Base-by-base conservation (phyloP, 2,797 vertebrate genomes). In the Ctenopoma multispine region DNA sequence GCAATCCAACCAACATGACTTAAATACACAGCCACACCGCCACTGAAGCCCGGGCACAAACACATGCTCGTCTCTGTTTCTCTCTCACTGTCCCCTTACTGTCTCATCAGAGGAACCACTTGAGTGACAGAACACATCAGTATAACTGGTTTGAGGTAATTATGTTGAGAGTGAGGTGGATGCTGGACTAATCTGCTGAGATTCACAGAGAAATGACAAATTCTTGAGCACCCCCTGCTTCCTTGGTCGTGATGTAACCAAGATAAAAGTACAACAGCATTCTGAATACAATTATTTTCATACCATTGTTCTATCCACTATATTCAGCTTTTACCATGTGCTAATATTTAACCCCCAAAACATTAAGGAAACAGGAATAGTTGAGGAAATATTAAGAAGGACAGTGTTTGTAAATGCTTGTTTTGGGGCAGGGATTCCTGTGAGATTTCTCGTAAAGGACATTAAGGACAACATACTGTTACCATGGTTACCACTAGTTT, bases 141-240 rank as follows among this genome's bases (percentile, higher is more conserved):
- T 65, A 48, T 65, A 70, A 85, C 79, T 69, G 84, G 71, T 84
- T 61, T 24, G 61, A 55, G 56, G 78, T 82, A 83, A 90, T 89
- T 89, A 88, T 65, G 44, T 15, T 43, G 59, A 83, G 77, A 82
- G 65, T 31, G 68, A 79, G 65, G 67, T 80, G 69, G 66, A 84
- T 70, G 80, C 60, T 47, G 54, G 63, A 67, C 58, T 83, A 72
- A 87, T 89, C 75, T 64, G 36, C 59, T 49, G 66, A 83, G 53
- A 80, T 77, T 68, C 64, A 29, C 17, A 10, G 23, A 74, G 70
- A 44, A 65, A 75, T 61, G 54, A 46, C 70, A 77, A 64, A 57
- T 17, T 51, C 17, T 17, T 3, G n/a, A 71, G 23, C 48, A 59
- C 41, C 41, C 11, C 53, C 13, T 43, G 27, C 36, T 17, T 20